Evolutionary conservation across 2,888 invertebrate species (phyloP).

Genomic region (Platycheirus rosarum): DNA sequence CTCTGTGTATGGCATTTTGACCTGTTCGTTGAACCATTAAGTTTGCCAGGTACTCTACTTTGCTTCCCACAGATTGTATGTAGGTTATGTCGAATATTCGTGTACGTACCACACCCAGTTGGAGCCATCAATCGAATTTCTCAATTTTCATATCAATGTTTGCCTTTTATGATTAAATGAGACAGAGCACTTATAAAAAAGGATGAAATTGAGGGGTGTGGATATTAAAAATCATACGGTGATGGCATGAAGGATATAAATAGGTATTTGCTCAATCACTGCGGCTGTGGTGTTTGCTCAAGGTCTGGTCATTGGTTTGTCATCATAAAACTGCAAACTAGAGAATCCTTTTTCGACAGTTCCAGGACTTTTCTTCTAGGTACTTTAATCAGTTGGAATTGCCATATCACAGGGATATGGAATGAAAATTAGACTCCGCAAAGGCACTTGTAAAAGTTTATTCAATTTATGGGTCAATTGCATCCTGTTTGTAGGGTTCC

Average conservation of each 20-base stretch:
- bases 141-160: constrained; percentile 75
- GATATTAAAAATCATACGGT: neutral
- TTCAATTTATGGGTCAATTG: constrained; percentile 69
- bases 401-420: neutral
- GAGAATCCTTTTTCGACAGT: neutral
- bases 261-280: constrained; percentile 63
- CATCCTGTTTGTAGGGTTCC: constrained; percentile 51
- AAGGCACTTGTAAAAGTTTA: constrained; percentile 63
- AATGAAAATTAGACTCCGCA: constrained; percentile 57
- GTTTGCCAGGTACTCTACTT: constrained; percentile 20
- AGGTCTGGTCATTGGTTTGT: constrained; percentile 62
- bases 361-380: neutral
- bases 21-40: constrained; percentile 13
- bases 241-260: constrained; percentile 36
- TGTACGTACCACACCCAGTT: constrained; percentile 40
- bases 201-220: neutral
- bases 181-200: constrained; percentile 22
- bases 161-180: constrained; percentile 74
- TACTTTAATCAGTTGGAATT: too few species aligned
- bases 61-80: constrained; percentile 1
- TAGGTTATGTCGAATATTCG: constrained; percentile 53
- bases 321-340: constrained; percentile 28
- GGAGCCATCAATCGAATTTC: constrained; percentile 60
- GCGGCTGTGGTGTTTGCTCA: constrained; percentile 47
- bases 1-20: constrained; percentile 33